Percentiles rank a stretch among this genome's conserved stretches.
These are phyloP conservation scores for Petrocephalus sullivani DNA, from an alignment of 2,797 vertebrate species.

Conservation along the genomic window DNA sequence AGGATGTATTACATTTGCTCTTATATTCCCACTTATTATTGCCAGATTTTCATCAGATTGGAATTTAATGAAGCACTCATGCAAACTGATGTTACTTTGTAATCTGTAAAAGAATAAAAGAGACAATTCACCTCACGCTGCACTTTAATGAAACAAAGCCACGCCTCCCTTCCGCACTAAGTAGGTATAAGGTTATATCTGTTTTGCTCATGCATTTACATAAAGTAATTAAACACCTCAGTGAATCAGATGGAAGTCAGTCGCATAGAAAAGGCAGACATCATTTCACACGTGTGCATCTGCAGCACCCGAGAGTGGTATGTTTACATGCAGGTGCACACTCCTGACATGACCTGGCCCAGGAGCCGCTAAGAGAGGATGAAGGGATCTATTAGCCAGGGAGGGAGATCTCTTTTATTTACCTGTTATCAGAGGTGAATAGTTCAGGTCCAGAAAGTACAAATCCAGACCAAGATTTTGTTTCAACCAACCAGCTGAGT, in stretches of 20 bases:
- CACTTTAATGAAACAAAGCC: not conserved
- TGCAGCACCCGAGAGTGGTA: no score
- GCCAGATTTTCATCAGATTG: constrained; percentile 17
- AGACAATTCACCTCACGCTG: not conserved
- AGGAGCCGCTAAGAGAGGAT: not conserved
- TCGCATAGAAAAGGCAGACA: not conserved
- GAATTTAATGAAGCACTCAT: constrained; percentile 24
- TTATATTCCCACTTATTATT: constrained; percentile 9
- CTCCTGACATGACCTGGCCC: not conserved
- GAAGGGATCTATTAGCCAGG: not conserved
- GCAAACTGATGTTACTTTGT: constrained; percentile 12
- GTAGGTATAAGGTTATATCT: not conserved
- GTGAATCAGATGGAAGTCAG: not conserved
- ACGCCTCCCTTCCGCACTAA: not conserved
- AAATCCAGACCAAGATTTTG: not conserved
- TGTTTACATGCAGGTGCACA: not conserved
- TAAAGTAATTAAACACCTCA: constrained; percentile 14
- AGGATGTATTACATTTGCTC: constrained; percentile 8
- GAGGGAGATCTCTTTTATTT: not conserved
- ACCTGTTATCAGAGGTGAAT: not conserved
- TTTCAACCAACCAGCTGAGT: not conserved
- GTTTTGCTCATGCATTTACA: not conserved
- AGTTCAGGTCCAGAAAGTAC: not conserved
- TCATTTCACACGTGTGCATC: not conserved
- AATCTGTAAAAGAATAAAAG: constrained; percentile 12